Evolutionary conservation across 2,888 invertebrate genomes (phyloP), one percentile per base, ranked within the genome.

Genomic region (Cantharis lateralis): DNA sequence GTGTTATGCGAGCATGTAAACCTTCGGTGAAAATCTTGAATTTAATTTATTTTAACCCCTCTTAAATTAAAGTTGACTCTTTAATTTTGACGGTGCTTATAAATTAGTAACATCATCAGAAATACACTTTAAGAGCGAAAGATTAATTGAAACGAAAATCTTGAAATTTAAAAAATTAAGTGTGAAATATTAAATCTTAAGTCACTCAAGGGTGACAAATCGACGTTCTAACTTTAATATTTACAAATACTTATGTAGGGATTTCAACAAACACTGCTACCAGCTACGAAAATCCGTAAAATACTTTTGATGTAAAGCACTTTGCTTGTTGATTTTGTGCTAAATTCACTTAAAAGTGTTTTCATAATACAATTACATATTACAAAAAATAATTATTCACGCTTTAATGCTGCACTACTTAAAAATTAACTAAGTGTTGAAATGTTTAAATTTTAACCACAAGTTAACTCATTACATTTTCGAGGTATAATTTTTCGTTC

Each of bases 1-100:
- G n/a, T n/a, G 48, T 48, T 48, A 48, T 48, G 48, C 48, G 71
- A 66, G 16, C 70, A 68, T 71, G 68, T 75, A 62, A 72, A 63
- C 76, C 76, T 71, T 71, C 63, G 32, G 15, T 72, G 62, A 69
- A 76, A 72, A 76, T 63, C 71, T 20, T 24, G 75, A 15, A 71
- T 71, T 75, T 75, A 75, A 75, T 75, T 75, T 75, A 68, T 68
- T 68, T 71, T 24, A 75, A 32, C 75, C 75, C 71, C 71, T 75
- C 75, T 20, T 68, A 48, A 48, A 48, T 48, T 48, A 48, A 48
- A 48, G 48, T 68, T 72, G 10, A 64, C 76, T 63, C 76, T 76
- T 76, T 72, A 76, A 76, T 70, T 76, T 72, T 72, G 48, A 72
- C 72, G 72, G 72, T 68, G 69, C 69, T 48, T 48, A 48, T 18